Evolutionary conservation across 2,113 vertebrate species (phyloP), one percentile per base, ranked within the genome.

Genomic region (Sinocyclocheilus grahami): DNA sequence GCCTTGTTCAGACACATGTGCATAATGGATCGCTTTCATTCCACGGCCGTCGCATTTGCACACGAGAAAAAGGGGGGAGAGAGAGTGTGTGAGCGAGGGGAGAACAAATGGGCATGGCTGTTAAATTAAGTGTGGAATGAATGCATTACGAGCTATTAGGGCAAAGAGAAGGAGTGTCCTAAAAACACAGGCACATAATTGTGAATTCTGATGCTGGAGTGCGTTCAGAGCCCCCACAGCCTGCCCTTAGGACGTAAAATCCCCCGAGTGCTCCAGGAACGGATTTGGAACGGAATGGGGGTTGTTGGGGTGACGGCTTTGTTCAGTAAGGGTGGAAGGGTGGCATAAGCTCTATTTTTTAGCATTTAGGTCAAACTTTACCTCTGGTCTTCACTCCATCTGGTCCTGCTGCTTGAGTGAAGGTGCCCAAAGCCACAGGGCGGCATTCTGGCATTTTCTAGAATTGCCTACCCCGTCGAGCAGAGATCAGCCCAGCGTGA

Each of bases 351-450:
- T 78, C 14, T 37, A 1, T 27, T 20, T 27, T 63, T 71, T 0
- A 89, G 83, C 93, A 94, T 94, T 94, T 93, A 91, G 94, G 94
- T 94, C 95, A 94, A 91, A 91, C 89, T 90, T 93, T 86, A 92
- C 93, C 91, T 88, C 87, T 81, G 91, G 92, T 95, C 90, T 90
- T 91, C 84, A 78, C 87, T 88, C 95, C 94, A 95, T 95, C 94
- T 95, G 91, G 63, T 88, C 94, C 93, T 94, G 94, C 94, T 94
- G 94, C 93, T 92, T 88, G 85, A 87, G 88, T 90, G 91, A 93
- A 86, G 85, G 87, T 81, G 86, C 92, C 93, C 94, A 93, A 92
- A 93, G 92, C 94, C 91, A 92, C 86, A 42, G 91, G 94, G 91
- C 88, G 90, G 83, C 82, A 85, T 88, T 88, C 85, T 90, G 90